Evolutionary conservation across 2,797 vertebrate genomes (phyloP), one percentile per base, ranked within the genome.

Genomic region (Cuniculus paca): DNA sequence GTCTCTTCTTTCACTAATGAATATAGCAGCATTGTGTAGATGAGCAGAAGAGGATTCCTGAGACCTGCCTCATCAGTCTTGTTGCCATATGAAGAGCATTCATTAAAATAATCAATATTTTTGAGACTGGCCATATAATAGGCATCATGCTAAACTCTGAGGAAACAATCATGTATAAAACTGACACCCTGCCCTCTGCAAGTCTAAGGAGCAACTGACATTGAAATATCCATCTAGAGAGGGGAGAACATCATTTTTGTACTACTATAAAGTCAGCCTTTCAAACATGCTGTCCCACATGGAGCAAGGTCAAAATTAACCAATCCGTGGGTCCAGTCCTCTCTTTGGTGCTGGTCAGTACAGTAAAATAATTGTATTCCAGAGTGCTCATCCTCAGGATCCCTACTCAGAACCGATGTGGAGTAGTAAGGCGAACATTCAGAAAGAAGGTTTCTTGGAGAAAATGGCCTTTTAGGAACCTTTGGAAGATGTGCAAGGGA

Each of bases 41-140:
- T 58, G 22, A 92, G 4, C 80, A 45, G 7, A 87, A 79, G 39
- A 91, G 26, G 50, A 75, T 54, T 94, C 48, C 60, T 26, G 63
- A 93, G 45, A 74, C 52, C 16, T 84, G 45, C 74, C 65, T 81
- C 65, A 95, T 84, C 91, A 93, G 20, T 93, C 34, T 1, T 80
- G 26, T 92, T 92, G 48, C 78, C 42, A 36, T 80, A 24, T 52
- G 77, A 39, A 90, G 52, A 36, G 36, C 68, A 78, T 90, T 88
- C 12, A 93, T 90, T 94, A 91, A 96, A 97, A 97, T 88, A 88
- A 96, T 95, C 61, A 85, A 61, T 68, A 81, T 87, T 88, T 82
- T 95, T 83, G 50, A 96, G 90, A 74, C 6, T 16, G 88, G 31
- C 60, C n/a, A 54, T 74, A n/a, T 72, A 75, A 78, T 19, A 84